A percentile compares a stretch with the other conserved stretches of the same genome.
Evolutionary conservation across 2,888 invertebrate genomes (phyloP).

Genomic region (Clivina fossor): DNA sequence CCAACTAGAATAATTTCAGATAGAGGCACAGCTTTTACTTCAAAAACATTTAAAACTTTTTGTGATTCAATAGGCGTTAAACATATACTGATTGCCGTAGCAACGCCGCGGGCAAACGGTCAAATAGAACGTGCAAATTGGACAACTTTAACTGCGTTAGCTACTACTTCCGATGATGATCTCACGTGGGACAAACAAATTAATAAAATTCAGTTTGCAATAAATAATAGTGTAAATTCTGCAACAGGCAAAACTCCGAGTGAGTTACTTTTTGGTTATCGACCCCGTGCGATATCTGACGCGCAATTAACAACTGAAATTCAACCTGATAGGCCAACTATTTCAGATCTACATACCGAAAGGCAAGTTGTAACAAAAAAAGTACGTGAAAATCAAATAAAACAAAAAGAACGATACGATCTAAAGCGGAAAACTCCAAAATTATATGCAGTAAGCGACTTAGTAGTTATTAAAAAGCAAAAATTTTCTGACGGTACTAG

Average conservation of each 20-base stretch:
- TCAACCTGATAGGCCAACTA: background rate
- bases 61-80: slow-evolving; percentile 42
- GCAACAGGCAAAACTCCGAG: slow-evolving; percentile 37
- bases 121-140: slow-evolving; percentile 37
- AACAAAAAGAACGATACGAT: slow-evolving; percentile 1
- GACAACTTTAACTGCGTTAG: slow-evolving; percentile 28
- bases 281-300: slow-evolving; percentile 31
- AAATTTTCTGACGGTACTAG: background rate
- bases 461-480: background rate
- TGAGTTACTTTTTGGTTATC: slow-evolving; percentile 38
- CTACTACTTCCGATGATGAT: slow-evolving; percentile 19
- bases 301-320: slow-evolving; percentile 9
- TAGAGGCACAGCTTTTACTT: slow-evolving; percentile 46
- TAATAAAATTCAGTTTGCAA: slow-evolving; percentile 34
- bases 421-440: background rate
- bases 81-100: slow-evolving; percentile 40
- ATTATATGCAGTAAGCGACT: background rate
- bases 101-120: slow-evolving; percentile 41
- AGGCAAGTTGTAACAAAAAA: background rate
- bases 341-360: background rate
- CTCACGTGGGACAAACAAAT: slow-evolving; percentile 37
- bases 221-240: slow-evolving; percentile 37
- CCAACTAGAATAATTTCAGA: slow-evolving; percentile 45
- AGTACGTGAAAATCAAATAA: background rate
- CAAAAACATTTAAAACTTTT: slow-evolving; percentile 42